Conservation (phyloP, 2,888 invertebrate species). For the Eupeodes luniger region DNA sequence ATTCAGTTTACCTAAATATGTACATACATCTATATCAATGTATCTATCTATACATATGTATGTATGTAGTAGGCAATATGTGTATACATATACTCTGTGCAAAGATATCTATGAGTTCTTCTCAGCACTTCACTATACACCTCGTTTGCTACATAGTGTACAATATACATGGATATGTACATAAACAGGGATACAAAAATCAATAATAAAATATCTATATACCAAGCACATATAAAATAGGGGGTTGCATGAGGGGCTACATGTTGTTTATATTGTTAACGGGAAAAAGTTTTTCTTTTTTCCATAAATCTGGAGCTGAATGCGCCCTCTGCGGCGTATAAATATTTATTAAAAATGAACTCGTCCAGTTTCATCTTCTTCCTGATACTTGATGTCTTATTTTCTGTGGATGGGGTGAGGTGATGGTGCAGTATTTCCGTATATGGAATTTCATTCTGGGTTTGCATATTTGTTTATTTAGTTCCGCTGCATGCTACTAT, state of each 20-base stretch:
- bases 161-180: background rate
- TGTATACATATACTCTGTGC: background rate
- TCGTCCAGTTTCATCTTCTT: constrained; percentile 31
- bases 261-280: constrained; percentile 68
- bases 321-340: constrained; percentile 50
- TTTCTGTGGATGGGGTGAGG: constrained; percentile 12
- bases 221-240: constrained; percentile 15
- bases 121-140: constrained; percentile 55
- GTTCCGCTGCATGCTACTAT: constrained; percentile 15
- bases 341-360: constrained; percentile 59
- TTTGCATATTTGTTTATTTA: constrained; percentile 42
- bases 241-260: constrained; percentile 47
- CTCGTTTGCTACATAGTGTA: constrained; percentile 27
- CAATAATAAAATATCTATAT: constrained; percentile 63
- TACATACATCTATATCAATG: background rate
- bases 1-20: constrained; percentile 9
- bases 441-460: constrained; percentile 53
- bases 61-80: background rate
- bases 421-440: constrained; percentile 49
- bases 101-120: constrained; percentile 69
- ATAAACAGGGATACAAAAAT: constrained; percentile 62
- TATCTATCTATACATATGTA: too few relatives aligned
- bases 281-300: constrained; percentile 27
- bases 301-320: constrained; percentile 39
- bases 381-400: background rate